These are phyloP conservation scores for Pelochelys cantorii DNA, from an alignment of 2,797 vertebrate genomes.

Conservation along the genomic window DNA sequence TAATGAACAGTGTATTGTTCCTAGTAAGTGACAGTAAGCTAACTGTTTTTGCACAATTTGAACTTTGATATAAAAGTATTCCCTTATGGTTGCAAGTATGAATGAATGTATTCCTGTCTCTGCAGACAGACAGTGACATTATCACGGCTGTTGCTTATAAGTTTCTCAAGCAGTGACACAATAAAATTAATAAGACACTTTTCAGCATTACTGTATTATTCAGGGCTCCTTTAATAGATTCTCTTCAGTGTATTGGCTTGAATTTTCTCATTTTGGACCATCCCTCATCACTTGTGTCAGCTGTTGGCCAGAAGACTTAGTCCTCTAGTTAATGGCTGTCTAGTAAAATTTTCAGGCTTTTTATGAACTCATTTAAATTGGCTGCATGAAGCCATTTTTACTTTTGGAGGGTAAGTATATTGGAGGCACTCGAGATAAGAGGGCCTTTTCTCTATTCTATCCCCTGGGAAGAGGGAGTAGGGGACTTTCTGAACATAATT, in stretches of 20 bases:
- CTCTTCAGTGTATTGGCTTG: background rate
- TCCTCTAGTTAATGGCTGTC: background rate
- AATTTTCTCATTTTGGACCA: background rate
- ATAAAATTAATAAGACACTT: background rate
- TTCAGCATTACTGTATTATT: background rate
- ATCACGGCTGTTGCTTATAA: background rate
- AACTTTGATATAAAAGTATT: background rate
- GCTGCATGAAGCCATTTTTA: background rate
- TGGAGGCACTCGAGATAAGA: background rate
- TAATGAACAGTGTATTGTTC: background rate
- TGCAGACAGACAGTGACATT: fast-evolving
- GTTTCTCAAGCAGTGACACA: background rate
- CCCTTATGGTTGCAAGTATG: fast-evolving
- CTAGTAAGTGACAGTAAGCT: background rate
- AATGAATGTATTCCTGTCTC: background rate
- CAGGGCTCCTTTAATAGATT: fast-evolving
- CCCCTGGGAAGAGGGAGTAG: background rate
- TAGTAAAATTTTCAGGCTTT: background rate
- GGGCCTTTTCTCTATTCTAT: background rate
- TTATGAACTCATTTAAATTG: background rate
- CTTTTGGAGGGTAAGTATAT: background rate
- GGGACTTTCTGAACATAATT: slow-evolving; percentile 16
- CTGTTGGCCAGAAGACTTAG: background rate
- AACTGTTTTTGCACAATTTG: background rate
- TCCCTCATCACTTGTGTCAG: background rate